Base-by-base conservation (phyloP, 2,113 vertebrate genomes). In the Polypterus bichir region DNA sequence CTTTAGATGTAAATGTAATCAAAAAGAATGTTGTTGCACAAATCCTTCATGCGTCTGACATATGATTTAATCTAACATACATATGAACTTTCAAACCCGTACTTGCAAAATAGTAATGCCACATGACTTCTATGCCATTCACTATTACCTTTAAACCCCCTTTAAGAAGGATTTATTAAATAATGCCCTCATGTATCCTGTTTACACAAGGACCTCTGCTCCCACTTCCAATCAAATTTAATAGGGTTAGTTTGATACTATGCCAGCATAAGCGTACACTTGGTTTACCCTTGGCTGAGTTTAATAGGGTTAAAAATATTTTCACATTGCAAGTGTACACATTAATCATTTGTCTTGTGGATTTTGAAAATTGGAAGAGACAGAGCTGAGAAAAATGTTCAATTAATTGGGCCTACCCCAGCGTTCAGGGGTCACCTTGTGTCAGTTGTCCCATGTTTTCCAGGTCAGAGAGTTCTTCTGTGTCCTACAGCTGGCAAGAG, bases 271-370 rank as follows among this genome's bases (percentile, higher is more conserved):
- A 97, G 87, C 86, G 85, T 88, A 90, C 89, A 91, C 89, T 91
- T 85, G 84, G 84, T 89, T 86, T 96, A 93, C 90, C 93, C 91
- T 97, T 95, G 92, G 90, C 91, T 85, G 84, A 89, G 87, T 97
- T 95, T 96, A 94, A 92, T 92, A 89, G 89, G 91, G 92, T 94
- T 91, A 95, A 94, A 93, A 91, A 96, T 93, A 91, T 93, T 94
- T 95, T 92, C 82, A 63, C 81, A 89, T 89, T 87, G 88, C 85
- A 85, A 88, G 81, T 84, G 83, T 83, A 86, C 79, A 78, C 89
- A 94, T 92, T 94, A 92, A 93, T 93, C 89, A 92, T 93, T 90
- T 93, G 92, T 94, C 89, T 81, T 83, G 83, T 79, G 81, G 92
- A 93, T 93, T 95, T 94, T 88, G 88, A 89, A 89, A 93, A 96